Evolutionary conservation across 2,888 invertebrate genomes (phyloP), one percentile per base, ranked within the genome.

Genomic region (Artemia sp.): DNA sequence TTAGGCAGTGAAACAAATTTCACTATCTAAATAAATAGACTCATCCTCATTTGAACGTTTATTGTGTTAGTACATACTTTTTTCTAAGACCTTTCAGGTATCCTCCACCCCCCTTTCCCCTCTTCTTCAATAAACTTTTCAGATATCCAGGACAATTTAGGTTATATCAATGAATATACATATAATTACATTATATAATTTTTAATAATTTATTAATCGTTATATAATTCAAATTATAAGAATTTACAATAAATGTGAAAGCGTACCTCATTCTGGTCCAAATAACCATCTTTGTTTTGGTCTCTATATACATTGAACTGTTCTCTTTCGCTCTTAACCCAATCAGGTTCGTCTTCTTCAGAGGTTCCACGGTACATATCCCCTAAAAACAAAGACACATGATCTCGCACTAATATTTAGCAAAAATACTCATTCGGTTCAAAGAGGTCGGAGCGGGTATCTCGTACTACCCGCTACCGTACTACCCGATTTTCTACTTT

Each of bases 261-360:
- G 72, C 75, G 76, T 64, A 94, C 92, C 80, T 98, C 97, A 67
- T 85, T 85, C 70, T 83, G 83, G 77, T 94, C 89, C 84, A 98
- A 85, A 76, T 83, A 88, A 24, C 89, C 89, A 80, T 94, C 87
- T 70, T 86, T 85, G 79, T 93, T 88, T 75, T 87, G 86, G 77
- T 88, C 88, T 67, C 92, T 83, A 80, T 87, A 90, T 64, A 85
- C 85, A 38, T 82, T 80, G 80, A 97, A 98, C 77, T 94, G 91
- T 74, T 94, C 92, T 51, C 92, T 83, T 79, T 98, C 97, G 77
- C 86, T 90, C 76, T 86, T 85, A 68, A 98, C 93, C 96, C 97
- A 98, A 76, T 94, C 93, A 0, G 97, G 97, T 75, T 93, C 90
- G 70, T 87, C 87, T 38, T 84, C 85, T 3, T 82, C 84, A 69